phyloP scores from a whole-genome alignment of 2,888 invertebrate genomes.

The Nesidiocoris tenuis region DNA sequence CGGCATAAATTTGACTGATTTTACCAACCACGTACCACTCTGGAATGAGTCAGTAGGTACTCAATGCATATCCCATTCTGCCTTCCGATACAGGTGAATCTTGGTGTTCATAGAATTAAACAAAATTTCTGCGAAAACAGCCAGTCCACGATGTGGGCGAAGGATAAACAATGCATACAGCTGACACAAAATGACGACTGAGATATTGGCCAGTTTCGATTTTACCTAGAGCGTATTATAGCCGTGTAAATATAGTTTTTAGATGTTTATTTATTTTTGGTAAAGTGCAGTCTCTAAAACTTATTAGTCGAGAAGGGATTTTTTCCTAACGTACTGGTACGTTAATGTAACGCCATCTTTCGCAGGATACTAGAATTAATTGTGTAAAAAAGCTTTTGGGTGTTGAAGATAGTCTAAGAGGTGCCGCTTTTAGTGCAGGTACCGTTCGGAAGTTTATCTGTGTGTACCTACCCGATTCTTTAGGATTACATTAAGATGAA shows the following conservation, averaged over 20 bases:
- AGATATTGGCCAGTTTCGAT: not conserved
- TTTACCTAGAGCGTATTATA: not conserved
- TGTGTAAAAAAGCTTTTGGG: conserved; percentile 17
- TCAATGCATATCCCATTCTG: too few species aligned
- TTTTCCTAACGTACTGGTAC: conserved; percentile 34
- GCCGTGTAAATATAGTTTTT: conserved; percentile 25
- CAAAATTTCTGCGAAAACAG: too few species aligned
- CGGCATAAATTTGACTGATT: too few species aligned
- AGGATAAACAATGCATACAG: too few species aligned
- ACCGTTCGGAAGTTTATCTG: not conserved
- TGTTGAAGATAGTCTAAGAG: conserved; percentile 24
- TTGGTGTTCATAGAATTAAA: too few species aligned
- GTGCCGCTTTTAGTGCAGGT: not conserved
- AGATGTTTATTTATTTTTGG: conserved; percentile 28
- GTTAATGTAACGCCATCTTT: conserved; percentile 31
- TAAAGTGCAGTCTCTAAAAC: conserved; percentile 2
- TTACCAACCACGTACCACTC: too few species aligned
- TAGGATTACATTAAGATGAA: too few species aligned
- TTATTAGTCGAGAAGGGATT: conserved; percentile 1
- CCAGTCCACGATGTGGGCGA: too few species aligned
- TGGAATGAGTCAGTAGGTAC: too few species aligned
- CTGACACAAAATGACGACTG: not conserved
- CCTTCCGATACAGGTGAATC: too few species aligned
- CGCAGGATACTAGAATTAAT: not conserved
- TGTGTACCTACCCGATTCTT: not conserved